phyloP scores from a whole-genome alignment of 2,113 vertebrate genomes.

The Oreotrochilus melanogaster region DNA sequence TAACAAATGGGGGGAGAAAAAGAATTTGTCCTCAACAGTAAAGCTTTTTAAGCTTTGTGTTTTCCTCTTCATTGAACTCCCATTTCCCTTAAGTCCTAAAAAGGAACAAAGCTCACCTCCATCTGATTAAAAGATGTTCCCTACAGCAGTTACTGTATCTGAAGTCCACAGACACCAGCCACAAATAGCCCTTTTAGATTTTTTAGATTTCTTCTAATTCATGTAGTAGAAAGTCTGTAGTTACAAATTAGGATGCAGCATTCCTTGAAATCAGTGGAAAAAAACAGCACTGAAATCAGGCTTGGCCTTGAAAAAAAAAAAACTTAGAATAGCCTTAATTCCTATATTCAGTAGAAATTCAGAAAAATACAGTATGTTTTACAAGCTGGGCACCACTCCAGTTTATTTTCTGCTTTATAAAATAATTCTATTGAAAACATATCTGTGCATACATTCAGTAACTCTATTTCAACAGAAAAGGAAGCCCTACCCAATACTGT shows the following conservation, averaged over 20 bases:
- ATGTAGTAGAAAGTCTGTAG: not conserved
- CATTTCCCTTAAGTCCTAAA: not conserved
- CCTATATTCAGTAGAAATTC: not conserved
- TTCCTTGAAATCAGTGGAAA: not conserved
- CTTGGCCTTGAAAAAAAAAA: not conserved
- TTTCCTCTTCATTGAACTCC: not conserved
- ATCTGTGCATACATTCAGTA: slow-evolving; percentile 14
- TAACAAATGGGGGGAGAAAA: accelerated
- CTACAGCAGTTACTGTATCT: not conserved
- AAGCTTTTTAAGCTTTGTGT: not conserved
- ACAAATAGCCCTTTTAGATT: not conserved
- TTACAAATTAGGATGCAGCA: not conserved
- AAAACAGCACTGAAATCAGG: not conserved
- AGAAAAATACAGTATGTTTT: not conserved
- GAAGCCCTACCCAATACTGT: not conserved
- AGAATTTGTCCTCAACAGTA: not conserved
- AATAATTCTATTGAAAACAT: slow-evolving; percentile 38
- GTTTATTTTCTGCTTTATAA: slow-evolving; percentile 38
- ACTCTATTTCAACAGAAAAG: slow-evolving; percentile 8
- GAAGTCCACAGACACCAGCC: not conserved
- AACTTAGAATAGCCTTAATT: not conserved
- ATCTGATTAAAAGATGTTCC: not conserved
- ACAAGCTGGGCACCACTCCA: not conserved
- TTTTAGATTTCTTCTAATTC: not conserved
- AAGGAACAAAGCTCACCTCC: not conserved